Percentiles rank a stretch among this genome's conserved stretches.
Evolutionary conservation across 2,113 vertebrate genomes (phyloP).

Genomic region (Otocyon megalotis): DNA sequence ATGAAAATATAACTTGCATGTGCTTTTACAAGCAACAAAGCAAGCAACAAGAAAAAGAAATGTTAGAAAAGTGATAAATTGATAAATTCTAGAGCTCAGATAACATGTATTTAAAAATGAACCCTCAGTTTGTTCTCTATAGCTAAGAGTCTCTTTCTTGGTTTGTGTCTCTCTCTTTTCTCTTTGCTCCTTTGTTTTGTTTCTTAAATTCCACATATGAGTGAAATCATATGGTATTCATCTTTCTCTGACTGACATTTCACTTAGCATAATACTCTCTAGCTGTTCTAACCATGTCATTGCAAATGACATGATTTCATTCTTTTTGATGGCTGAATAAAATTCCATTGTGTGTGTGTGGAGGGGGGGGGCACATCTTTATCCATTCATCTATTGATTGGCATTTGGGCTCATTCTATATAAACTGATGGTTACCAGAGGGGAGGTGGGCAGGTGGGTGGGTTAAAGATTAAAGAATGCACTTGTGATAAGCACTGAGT

Average conservation of each 20-base stretch:
- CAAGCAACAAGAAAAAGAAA: not conserved
- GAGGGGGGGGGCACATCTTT: not conserved
- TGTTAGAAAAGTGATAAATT: constrained; percentile 4
- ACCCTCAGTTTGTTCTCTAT: not conserved
- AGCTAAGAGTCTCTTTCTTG: not conserved
- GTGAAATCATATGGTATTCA: not conserved
- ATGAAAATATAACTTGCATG: not conserved
- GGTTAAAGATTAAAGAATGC: not conserved
- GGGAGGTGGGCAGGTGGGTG: not conserved
- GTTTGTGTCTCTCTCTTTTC: not conserved
- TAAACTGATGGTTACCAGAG: not conserved
- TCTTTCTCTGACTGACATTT: not conserved
- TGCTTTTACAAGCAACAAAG: not conserved
- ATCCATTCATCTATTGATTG: not conserved
- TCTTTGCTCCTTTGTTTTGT: not conserved
- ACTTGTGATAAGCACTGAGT: not conserved
- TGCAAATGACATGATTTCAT: not conserved
- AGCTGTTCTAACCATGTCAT: not conserved
- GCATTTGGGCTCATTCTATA: not conserved
- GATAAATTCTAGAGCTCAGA: not conserved
- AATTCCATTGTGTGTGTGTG: not conserved
- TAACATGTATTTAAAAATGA: not conserved
- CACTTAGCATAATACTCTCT: not conserved
- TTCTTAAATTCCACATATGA: not conserved
- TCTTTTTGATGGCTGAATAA: not conserved